Conservation (phyloP, 2,888 invertebrate species). For the Dryococelus australis region DNA sequence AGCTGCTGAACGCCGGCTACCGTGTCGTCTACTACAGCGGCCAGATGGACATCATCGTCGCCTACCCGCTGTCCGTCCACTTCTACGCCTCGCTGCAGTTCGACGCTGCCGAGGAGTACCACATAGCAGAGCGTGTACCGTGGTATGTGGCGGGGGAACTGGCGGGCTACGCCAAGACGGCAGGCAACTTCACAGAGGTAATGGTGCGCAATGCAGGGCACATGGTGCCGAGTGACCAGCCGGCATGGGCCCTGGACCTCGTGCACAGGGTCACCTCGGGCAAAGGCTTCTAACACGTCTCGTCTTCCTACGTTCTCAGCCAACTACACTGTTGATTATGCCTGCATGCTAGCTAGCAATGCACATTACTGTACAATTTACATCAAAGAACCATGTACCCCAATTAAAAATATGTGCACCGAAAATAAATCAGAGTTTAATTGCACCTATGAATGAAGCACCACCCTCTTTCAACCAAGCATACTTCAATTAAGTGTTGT, state of each 20-base stretch:
- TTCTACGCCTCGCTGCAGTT: constrained; percentile 56
- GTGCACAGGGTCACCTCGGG: constrained; percentile 56
- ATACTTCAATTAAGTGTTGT: no score
- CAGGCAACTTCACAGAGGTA: constrained; percentile 51
- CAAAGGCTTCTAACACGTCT: background rate
- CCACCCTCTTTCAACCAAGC: no score
- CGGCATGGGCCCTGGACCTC: constrained; percentile 56
- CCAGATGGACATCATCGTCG: constrained; percentile 60
- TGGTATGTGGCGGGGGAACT: constrained; percentile 52
- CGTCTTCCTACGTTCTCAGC: no score
- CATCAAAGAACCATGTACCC: no score
- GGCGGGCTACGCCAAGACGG: constrained; percentile 52
- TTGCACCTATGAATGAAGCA: no score
- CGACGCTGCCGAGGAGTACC: constrained; percentile 54
- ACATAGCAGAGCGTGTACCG: constrained; percentile 49
- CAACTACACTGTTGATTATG: no score
- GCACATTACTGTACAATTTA: no score
- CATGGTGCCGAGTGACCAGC: constrained; percentile 56
- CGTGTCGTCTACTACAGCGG: constrained; percentile 59
- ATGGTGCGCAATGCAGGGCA: constrained; percentile 56
- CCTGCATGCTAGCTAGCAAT: no score
- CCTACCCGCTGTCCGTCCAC: constrained; percentile 57
- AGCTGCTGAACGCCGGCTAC: constrained; percentile 60
- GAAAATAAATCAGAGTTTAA: no score
- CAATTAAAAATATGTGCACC: no score